Evolutionary conservation across 2,888 invertebrate species (phyloP), one percentile per base, ranked within the genome.

Genomic region (Drosophila dives): DNA sequence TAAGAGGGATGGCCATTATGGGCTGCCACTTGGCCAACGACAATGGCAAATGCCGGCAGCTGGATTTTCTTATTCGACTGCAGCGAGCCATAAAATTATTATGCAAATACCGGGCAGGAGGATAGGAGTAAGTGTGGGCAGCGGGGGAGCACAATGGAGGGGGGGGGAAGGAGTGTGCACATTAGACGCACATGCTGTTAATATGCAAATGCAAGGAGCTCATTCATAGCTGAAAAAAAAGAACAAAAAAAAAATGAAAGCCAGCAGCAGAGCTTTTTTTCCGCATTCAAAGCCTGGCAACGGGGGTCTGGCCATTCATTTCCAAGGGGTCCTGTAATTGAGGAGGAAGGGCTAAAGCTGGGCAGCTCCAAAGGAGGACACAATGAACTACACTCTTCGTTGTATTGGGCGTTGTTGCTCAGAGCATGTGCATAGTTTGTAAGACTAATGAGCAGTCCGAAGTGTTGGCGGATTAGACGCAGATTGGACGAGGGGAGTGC

Each of bases 101-200:
- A 86, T 89, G 89, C 89, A 86, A 86, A 86, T 86, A 77, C 64
- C n/a, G 59, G 45, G 6, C 15, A 55, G 51, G 34, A 62, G 10
- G n/a, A 10, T 10, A 10, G 40, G 23, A 45, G 45, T 4, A 50
- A 56, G 50, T 50, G 51, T 11, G 17, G 4, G 3, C 17, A n/a
- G 38, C 6, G 26, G 1, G n/a, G 15, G 26, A 1, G 29, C 23
- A 20, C 6, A 11, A 0, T 1, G 29, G 4, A 26, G n/a, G 15
- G 40, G 34, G 36, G 11, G 29, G 49, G 33, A 20, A 50, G 83
- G 76, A 72, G 79, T 74, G 77, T 72, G 77, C 89, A 86, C 89
- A 86, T 86, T 86, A 86, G 85, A 84, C 84, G 87, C 84, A 89
- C 87, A 86, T 77, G 89, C 85, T 86, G 86, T 86, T 86, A 89